Evolutionary conservation across 2,797 vertebrate species (phyloP), one percentile per base, ranked within the genome.

Genomic region (Brotogeris chrysoptera): DNA sequence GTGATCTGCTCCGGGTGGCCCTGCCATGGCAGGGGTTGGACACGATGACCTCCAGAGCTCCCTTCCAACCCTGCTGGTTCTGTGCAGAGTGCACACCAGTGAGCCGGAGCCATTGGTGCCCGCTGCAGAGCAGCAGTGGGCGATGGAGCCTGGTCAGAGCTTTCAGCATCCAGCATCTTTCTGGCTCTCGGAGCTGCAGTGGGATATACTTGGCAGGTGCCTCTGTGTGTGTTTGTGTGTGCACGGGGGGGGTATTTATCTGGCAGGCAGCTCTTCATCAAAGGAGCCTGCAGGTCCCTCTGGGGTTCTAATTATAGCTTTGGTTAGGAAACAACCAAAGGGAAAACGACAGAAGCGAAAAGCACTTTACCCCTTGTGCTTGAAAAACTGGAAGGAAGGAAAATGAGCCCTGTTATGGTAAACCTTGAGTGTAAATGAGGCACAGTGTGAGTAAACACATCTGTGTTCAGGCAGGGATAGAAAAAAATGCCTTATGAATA

Each of bases 401-500:
- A 93, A 95, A 91, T 41, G 69, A 93, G 91, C 77, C 91, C 74
- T 92, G 92, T 96, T 95, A 34, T 50, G 93, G 97, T 96, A 96
- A 97, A 97, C 96, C 95, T 97, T 94, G 82, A 53, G 92, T 53
- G 89, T 96, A 96, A 97, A 97, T 96, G 92, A 98, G 94, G 96
- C 92, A 47, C 72, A 82, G 96, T 98, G 97, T 95, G 97, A 98
- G 96, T 98, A 98, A 98, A 98, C 96, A 97, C 97, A 98, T 97
- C 97, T 98, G 97, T 95, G 94, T 91, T 97, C 92, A 93, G 87
- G 88, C 74, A 13, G 61, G 76, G n/a, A 20, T 59, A 59, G 55
- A 9, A 17, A 24, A 27, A 43, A 83, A 25, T 73, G 64, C 63
- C 34, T 84, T 81, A 86, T 96, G 79, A 95, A 95, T 93, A 91